These are phyloP conservation scores for Hydrozoanthus tunicans DNA, from an alignment of 64 coral and sea anemone species.

Conservation along the genomic window DNA sequence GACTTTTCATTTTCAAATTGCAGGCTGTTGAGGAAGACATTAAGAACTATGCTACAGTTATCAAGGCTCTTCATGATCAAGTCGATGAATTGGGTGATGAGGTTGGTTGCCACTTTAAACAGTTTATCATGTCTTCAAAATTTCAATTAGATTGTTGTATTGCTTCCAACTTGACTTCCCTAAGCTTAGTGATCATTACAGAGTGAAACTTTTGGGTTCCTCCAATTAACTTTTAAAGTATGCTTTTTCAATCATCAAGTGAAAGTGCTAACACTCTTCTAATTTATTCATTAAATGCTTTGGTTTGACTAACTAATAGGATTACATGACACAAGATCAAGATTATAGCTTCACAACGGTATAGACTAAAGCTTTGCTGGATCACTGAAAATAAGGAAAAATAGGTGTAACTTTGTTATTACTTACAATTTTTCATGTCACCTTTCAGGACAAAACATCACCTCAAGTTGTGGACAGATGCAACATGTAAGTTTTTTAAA, in stretches of 20 bases:
- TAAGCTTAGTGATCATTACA: too few relatives aligned
- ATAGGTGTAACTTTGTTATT: not conserved
- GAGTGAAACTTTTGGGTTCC: too few relatives aligned
- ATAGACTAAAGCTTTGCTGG: too few relatives aligned
- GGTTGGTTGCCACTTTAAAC: slow-evolving; percentile 26
- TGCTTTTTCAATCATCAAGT: too few relatives aligned
- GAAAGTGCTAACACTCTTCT: too few relatives aligned
- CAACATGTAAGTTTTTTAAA: slow-evolving; percentile 66
- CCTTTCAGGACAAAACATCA: slow-evolving; percentile 85
- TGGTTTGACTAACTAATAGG: too few relatives aligned
- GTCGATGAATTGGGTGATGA: slow-evolving; percentile 97
- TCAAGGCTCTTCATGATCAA: slow-evolving; percentile 90
- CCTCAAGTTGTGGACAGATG: slow-evolving; percentile 95
- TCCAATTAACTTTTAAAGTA: too few relatives aligned
- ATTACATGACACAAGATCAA: too few relatives aligned
- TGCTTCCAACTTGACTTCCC: too few relatives aligned
- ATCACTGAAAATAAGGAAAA: not conserved
- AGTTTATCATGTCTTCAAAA: not conserved
- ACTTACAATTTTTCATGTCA: not conserved
- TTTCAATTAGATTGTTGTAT: not conserved
- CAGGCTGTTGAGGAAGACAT: slow-evolving; percentile 97
- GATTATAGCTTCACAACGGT: too few relatives aligned
- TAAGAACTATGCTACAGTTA: slow-evolving; percentile 86
- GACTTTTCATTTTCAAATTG: not conserved
- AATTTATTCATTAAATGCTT: too few relatives aligned